Conservation (phyloP, 1,140 invertebrate species). For the Aphis gossypii region DNA sequence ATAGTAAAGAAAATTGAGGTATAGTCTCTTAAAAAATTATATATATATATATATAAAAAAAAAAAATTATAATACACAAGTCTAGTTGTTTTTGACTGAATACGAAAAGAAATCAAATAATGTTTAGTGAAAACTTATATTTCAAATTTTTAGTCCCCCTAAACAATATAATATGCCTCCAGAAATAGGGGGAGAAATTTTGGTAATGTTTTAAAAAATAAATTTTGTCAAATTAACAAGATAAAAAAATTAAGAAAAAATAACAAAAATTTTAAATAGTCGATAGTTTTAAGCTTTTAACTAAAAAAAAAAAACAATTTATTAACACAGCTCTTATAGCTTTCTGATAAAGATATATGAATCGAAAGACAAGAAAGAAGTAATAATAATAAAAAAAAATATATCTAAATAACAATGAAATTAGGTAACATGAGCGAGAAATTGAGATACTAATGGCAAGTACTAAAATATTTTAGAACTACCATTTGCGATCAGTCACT, state of each 20-base stretch:
- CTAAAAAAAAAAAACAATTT: conserved; percentile 49
- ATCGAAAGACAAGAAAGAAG: conserved; percentile 56
- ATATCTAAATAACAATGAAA: conserved; percentile 58
- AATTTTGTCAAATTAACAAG: conserved; percentile 57
- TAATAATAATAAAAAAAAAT: conserved; percentile 56
- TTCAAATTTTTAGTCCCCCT: conserved; percentile 54
- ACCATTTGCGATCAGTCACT: conserved; percentile 52
- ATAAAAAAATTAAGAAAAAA: conserved; percentile 57
- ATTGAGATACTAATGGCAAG: conserved; percentile 51
- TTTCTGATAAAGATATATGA: conserved; percentile 58
- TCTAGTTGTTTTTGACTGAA: conserved; percentile 57
- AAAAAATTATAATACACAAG: conserved; percentile 56
- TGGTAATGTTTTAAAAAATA: conserved; percentile 44
- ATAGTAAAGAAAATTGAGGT: conserved; percentile 55
- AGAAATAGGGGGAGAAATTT: conserved; percentile 58
- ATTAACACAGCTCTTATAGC: conserved; percentile 55
- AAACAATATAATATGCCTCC: conserved; percentile 58
- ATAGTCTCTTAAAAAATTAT: conserved; percentile 56
- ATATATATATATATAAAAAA: conserved; percentile 47
- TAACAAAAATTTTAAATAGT: conserved; percentile 52
- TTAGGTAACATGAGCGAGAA: conserved; percentile 57
- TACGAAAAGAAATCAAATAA: conserved; percentile 57
- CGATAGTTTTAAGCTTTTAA: conserved; percentile 25
- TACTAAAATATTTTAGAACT: conserved; percentile 31
- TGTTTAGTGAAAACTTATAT: conserved; percentile 52